phyloP scores from a whole-genome alignment of 2,888 invertebrate species.

The Strigamia crassipes region DNA sequence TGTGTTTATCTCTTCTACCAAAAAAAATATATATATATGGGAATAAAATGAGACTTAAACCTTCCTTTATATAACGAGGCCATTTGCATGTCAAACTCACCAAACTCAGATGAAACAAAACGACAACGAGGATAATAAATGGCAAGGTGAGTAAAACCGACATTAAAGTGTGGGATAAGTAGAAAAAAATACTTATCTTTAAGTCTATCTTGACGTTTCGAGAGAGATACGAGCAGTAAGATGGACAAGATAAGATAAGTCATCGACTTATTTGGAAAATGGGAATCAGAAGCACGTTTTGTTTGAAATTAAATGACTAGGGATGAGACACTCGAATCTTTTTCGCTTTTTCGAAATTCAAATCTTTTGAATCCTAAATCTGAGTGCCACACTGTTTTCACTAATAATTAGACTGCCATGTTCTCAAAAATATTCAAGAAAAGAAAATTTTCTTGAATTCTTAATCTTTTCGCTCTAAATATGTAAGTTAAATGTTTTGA shows the following conservation, averaged over 20 bases:
- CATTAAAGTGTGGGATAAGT: neutral
- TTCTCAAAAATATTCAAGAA: no score
- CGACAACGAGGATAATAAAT: slow-evolving; percentile 5
- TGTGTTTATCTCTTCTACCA: neutral
- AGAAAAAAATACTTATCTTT: neutral
- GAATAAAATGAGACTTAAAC: slow-evolving; percentile 24
- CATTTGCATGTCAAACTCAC: neutral
- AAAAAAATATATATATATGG: slow-evolving; percentile 19
- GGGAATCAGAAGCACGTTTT: slow-evolving; percentile 24
- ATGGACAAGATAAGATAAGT: neutral
- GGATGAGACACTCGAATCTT: no score
- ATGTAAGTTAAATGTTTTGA: no score
- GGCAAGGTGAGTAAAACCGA: slow-evolving; percentile 7
- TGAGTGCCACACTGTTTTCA: no score
- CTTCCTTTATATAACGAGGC: neutral
- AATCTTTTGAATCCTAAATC: no score
- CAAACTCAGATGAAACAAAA: slow-evolving; percentile 2
- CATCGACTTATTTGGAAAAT: neutral
- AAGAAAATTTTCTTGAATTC: no score
- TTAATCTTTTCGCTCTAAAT: no score
- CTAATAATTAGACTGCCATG: no score
- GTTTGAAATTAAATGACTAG: no score
- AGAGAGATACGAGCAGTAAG: slow-evolving; percentile 19
- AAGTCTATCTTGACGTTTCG: neutral
- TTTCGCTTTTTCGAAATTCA: no score